These are phyloP conservation scores for Erinaceus europaeus DNA, from an alignment of 2,113 vertebrate species.

Conservation along the genomic window DNA sequence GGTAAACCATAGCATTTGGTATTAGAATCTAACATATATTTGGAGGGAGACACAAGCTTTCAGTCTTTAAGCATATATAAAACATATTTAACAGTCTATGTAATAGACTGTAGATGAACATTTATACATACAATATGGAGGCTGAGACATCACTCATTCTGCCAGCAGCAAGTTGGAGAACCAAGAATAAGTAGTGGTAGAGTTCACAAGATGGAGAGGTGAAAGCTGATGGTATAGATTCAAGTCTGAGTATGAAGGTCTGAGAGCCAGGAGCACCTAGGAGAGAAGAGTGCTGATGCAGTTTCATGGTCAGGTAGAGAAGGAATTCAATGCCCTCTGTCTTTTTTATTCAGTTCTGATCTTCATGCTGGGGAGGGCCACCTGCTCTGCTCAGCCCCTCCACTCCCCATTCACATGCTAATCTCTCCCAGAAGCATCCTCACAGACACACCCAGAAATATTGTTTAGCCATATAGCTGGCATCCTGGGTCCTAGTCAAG, in stretches of 20 bases:
- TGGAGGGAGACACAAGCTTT: neutral
- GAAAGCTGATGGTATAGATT: neutral
- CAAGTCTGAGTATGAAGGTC: neutral
- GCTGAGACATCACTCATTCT: neutral
- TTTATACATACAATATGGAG: too few species aligned
- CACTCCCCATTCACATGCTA: neutral
- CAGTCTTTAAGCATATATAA: neutral
- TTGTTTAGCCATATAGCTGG: neutral
- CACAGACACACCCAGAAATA: neutral
- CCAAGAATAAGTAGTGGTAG: neutral
- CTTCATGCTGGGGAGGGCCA: neutral
- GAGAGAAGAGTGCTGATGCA: neutral
- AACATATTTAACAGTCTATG: neutral
- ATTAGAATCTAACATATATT: neutral
- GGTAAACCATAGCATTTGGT: neutral
- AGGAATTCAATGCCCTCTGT: neutral
- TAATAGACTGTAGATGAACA: neutral
- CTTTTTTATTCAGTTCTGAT: neutral
- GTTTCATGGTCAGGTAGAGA: neutral
- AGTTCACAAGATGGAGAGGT: neutral
- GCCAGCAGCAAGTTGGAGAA: neutral
- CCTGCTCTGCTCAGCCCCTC: neutral
- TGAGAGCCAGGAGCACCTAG: neutral
- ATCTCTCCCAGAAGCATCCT: neutral
- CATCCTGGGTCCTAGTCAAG: neutral